These are phyloP conservation scores for Sterna hirundo DNA, from an alignment of 2,113 vertebrate genomes.

Conservation along the genomic window DNA sequence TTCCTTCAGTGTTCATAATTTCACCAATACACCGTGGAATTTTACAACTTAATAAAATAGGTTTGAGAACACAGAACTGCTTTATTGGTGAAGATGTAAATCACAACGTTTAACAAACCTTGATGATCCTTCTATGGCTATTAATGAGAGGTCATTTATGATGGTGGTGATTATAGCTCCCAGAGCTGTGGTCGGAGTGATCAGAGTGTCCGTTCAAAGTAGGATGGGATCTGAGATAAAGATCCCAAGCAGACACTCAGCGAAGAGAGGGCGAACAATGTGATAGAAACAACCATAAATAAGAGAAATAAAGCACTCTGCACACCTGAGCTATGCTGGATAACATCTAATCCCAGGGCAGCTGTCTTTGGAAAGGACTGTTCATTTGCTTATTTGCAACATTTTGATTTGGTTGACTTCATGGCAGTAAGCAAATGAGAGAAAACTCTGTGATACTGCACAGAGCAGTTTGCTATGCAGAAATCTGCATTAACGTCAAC, in stretches of 20 bases:
- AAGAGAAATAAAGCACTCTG: background rate
- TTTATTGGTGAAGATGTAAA: background rate
- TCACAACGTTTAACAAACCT: background rate
- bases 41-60: background rate
- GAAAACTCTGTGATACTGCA: background rate
- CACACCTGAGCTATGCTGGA: background rate
- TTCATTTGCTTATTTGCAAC: background rate
- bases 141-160: background rate
- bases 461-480: background rate
- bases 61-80: background rate
- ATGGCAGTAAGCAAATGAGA: background rate
- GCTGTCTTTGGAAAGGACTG: background rate
- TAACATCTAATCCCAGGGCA: background rate
- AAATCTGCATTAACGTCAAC: background rate
- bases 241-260: background rate
- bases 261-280: background rate
- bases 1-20: background rate
- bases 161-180: background rate
- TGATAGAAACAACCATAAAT: background rate
- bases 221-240: background rate
- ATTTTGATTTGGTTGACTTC: background rate
- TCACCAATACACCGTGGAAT: background rate
- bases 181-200: background rate
- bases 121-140: background rate
- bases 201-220: background rate